phyloP scores from a whole-genome alignment of 1,140 invertebrate genomes.

The Pararge aegeria region DNA sequence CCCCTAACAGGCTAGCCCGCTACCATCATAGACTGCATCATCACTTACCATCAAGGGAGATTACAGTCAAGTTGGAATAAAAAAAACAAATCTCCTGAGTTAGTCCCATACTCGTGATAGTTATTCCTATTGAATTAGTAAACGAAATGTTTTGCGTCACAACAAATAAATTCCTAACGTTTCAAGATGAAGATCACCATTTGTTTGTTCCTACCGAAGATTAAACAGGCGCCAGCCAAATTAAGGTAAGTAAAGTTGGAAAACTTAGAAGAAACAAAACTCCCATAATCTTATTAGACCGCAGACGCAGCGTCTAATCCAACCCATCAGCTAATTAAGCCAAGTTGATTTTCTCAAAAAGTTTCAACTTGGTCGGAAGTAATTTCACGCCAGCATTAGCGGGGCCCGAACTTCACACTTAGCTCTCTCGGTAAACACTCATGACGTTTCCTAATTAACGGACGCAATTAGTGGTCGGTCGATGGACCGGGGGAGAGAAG shows the following conservation, averaged over 20 bases:
- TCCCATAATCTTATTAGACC: conserved; percentile 75
- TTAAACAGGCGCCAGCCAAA: conserved; percentile 50
- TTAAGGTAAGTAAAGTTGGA: conserved; percentile 70
- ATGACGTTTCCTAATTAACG: conserved; percentile 79
- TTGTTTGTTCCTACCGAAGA: conserved; percentile 23
- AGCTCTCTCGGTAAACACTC: conserved; percentile 76
- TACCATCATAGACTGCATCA: too few relatives aligned
- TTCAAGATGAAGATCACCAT: conserved; percentile 9
- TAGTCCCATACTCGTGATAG: too few relatives aligned
- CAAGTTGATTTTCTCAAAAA: conserved; percentile 77
- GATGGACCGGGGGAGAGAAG: conserved; percentile 34
- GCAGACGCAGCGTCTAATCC: conserved; percentile 70
- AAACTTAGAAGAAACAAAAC: conserved; percentile 67
- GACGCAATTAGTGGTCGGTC: conserved; percentile 75
- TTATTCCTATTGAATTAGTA: too few relatives aligned
- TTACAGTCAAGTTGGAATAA: too few relatives aligned
- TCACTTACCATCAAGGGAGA: too few relatives aligned
- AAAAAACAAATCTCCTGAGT: too few relatives aligned
- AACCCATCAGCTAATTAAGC: conserved; percentile 78
- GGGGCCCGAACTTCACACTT: conserved; percentile 74
- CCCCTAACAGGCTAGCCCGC: too few relatives aligned
- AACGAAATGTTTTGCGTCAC: not conserved
- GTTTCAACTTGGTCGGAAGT: conserved; percentile 69
- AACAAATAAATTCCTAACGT: conserved; percentile 1
- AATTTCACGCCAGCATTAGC: conserved; percentile 70